Conservation (phyloP, 2,888 invertebrate genomes). For the Linnaemya tessellans region DNA sequence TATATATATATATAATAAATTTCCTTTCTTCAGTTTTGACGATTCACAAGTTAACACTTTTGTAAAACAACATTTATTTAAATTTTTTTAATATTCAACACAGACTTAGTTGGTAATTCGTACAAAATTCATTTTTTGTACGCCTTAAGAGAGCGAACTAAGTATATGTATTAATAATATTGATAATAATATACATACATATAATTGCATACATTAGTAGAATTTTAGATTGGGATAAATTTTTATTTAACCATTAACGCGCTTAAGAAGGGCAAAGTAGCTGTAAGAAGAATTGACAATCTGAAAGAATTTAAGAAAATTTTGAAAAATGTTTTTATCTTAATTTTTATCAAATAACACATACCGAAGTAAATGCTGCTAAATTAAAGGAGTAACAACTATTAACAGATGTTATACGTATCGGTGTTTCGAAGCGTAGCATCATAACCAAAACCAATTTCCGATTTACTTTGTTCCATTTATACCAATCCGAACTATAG, state of each 20-base stretch:
- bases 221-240: background rate
- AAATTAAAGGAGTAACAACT: constrained; percentile 76
- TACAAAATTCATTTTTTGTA: background rate
- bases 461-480: constrained; percentile 74
- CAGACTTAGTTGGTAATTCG: background rate
- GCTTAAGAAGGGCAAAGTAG: constrained; percentile 78
- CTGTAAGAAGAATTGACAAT: constrained; percentile 79
- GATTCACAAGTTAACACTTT: background rate
- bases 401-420: constrained; percentile 76
- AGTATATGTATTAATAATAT: constrained; percentile 75
- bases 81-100: too few relatives aligned
- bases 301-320: constrained; percentile 71
- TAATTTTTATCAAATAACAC: constrained; percentile 32
- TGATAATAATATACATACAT: background rate
- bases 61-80: too few relatives aligned
- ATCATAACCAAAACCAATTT: constrained; percentile 74
- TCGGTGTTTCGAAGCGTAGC: constrained; percentile 74
- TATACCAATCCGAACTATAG: constrained; percentile 74
- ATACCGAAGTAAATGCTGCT: constrained; percentile 78
- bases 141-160: constrained; percentile 73
- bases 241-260: constrained; percentile 76
- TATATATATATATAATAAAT: too few relatives aligned
- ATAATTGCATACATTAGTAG: background rate
- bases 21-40: too few relatives aligned
- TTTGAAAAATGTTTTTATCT: background rate